Evolutionary conservation across 2,888 invertebrate genomes (phyloP).

Genomic region (Apodemia mormo): DNA sequence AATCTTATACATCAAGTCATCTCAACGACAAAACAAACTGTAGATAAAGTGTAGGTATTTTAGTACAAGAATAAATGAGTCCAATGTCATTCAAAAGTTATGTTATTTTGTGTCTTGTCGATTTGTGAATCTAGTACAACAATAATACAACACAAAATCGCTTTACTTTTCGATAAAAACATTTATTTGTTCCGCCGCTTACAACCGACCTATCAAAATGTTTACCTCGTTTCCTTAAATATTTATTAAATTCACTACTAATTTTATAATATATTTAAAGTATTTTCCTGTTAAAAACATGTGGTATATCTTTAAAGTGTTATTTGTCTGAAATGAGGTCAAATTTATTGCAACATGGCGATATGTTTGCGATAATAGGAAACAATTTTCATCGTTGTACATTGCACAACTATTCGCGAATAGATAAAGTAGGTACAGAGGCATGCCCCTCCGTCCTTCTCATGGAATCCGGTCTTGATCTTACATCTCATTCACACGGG

Average conservation of each 20-base stretch:
- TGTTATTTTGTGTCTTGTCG: constrained; percentile 42
- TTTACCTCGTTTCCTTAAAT: neutral
- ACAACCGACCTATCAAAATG: constrained; percentile 49
- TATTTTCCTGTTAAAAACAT: neutral
- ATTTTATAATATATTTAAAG: neutral
- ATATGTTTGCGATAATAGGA: constrained; percentile 50
- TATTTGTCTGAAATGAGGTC: constrained; percentile 37
- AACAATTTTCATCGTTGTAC: constrained; percentile 73
- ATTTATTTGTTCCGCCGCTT: constrained; percentile 58
- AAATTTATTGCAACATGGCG: constrained; percentile 40
- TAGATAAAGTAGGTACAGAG: constrained; percentile 66
- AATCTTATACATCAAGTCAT: neutral
- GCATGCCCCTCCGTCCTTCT: constrained; percentile 72
- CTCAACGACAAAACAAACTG: neutral
- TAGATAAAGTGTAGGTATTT: neutral
- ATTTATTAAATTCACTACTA: neutral
- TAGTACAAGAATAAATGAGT: neutral
- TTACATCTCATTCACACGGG: constrained; percentile 52
- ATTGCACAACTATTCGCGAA: constrained; percentile 80
- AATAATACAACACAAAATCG: constrained; percentile 38
- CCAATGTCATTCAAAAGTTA: constrained; percentile 13
- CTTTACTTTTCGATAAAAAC: constrained; percentile 40
- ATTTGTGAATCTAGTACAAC: constrained; percentile 30
- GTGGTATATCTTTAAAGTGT: constrained; percentile 26
- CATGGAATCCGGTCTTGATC: constrained; percentile 68